Conservation (phyloP, 2,797 vertebrate genomes). For the Platyrinchus mystaceus region DNA sequence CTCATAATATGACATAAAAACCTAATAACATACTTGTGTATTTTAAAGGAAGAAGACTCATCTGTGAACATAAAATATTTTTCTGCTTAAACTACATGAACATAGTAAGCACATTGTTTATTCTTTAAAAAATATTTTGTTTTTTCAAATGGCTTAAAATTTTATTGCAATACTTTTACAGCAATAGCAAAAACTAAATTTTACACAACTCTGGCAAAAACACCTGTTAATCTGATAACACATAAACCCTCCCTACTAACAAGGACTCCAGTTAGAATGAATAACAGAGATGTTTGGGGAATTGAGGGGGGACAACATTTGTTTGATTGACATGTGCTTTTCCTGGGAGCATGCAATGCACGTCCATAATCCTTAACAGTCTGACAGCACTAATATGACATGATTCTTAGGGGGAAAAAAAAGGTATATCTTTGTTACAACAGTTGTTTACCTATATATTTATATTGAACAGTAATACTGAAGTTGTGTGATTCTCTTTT, state of each 20-base stretch:
- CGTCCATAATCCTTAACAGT: background rate
- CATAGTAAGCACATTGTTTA: background rate
- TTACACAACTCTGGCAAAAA: background rate
- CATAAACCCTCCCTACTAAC: background rate
- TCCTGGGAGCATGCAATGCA: slow-evolving; percentile 29
- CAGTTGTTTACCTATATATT: background rate
- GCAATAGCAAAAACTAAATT: slow-evolving; percentile 1
- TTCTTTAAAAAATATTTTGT: background rate
- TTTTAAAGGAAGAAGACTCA: slow-evolving; percentile 2
- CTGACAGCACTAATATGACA: background rate
- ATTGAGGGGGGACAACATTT: background rate
- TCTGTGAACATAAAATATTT: background rate
- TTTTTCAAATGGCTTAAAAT: background rate
- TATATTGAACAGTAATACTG: background rate
- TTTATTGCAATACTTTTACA: background rate
- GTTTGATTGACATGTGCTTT: slow-evolving; percentile 32
- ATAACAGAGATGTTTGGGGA: slow-evolving; percentile 33
- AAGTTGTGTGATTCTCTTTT: background rate
- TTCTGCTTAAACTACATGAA: background rate
- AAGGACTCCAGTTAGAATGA: slow-evolving; percentile 39
- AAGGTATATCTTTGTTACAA: background rate
- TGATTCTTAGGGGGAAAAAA: background rate
- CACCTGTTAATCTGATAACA: slow-evolving; percentile 40
- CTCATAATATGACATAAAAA: background rate
- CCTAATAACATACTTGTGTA: background rate